These are phyloP conservation scores for Marasmarcha lunaedactyla DNA, from an alignment of 2,888 invertebrate genomes.

Conservation along the genomic window DNA sequence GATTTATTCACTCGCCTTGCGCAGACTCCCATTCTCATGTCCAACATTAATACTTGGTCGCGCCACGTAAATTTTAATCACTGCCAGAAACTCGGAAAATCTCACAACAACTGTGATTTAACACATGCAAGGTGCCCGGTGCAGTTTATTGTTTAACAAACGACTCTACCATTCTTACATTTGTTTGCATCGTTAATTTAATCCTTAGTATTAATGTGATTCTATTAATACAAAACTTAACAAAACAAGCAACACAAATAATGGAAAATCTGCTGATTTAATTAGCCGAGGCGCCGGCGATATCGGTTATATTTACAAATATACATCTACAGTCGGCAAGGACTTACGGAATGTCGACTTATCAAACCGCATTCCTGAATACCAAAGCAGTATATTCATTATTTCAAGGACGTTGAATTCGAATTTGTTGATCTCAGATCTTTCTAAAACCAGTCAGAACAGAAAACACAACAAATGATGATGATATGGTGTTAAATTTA, in stretches of 20 bases:
- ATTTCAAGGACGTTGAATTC: constrained; percentile 42
- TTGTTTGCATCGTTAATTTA: not conserved
- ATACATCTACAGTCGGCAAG: constrained; percentile 39
- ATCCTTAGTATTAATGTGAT: too few relatives aligned
- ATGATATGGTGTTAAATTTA: too few relatives aligned
- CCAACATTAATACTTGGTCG: constrained; percentile 66
- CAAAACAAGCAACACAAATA: too few relatives aligned
- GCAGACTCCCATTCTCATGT: constrained; percentile 47
- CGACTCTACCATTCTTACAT: not conserved
- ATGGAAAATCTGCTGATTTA: constrained; percentile 15
- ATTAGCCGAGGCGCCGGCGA: constrained; percentile 43
- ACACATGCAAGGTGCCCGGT: constrained; percentile 33
- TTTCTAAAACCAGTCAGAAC: not conserved
- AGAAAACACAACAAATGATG: too few relatives aligned
- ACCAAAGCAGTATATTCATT: constrained; percentile 44
- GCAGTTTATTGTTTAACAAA: not conserved
- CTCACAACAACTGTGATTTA: constrained; percentile 65
- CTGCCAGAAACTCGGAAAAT: constrained; percentile 59
- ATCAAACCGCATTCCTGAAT: constrained; percentile 59
- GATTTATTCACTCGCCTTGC: constrained; percentile 60
- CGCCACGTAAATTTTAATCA: constrained; percentile 68
- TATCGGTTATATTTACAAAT: constrained; percentile 53
- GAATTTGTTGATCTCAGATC: constrained; percentile 19
- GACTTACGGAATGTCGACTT: constrained; percentile 49
- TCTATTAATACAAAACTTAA: too few relatives aligned